phyloP scores from a whole-genome alignment of 1,140 invertebrate species.

The Saxidomus purpurata region DNA sequence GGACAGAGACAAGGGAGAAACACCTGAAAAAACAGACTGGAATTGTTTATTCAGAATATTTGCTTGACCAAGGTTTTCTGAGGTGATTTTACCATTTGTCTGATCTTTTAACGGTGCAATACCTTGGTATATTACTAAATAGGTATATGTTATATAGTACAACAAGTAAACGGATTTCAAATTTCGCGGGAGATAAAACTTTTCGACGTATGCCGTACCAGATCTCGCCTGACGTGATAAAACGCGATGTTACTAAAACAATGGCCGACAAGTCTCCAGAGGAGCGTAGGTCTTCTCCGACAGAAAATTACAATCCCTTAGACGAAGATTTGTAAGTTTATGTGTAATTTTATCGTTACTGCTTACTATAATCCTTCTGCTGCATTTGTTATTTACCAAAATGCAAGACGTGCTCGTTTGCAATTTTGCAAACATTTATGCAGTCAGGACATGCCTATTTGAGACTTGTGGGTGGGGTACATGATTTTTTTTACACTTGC shows the following conservation, averaged over 20 bases:
- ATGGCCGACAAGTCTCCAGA: constrained; percentile 72
- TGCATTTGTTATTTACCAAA: neutral
- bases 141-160: too few species aligned
- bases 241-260: constrained; percentile 61
- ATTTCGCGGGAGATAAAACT: neutral
- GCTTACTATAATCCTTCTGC: neutral
- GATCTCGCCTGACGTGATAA: neutral
- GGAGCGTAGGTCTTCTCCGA: constrained; percentile 67
- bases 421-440: constrained; percentile 42
- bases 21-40: too few species aligned
- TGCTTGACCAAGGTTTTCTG: too few species aligned
- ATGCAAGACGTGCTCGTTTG: constrained; percentile 19
- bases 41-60: too few species aligned
- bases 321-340: constrained; percentile 71
- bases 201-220: neutral
- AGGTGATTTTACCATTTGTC: too few species aligned
- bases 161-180: neutral
- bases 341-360: neutral
- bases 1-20: too few species aligned
- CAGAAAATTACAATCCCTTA: constrained; percentile 73
- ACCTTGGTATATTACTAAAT: too few species aligned
- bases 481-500: neutral
- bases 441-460: neutral
- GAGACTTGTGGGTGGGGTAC: neutral
- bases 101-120: too few species aligned